Conservation (phyloP, 2,113 vertebrate genomes). For the Tragelaphus buxtoni region DNA sequence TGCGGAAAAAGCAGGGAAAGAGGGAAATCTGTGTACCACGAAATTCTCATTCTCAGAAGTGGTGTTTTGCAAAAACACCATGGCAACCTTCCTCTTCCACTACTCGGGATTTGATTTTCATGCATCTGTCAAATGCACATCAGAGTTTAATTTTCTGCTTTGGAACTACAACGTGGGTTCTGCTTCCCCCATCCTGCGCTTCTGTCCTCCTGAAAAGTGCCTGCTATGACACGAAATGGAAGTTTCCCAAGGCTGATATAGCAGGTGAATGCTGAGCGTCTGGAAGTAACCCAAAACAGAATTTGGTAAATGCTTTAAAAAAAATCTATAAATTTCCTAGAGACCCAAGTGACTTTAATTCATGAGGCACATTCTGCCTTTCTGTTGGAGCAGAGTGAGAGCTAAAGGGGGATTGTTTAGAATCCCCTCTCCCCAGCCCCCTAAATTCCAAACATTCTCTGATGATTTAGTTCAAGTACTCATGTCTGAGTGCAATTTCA, state of each 20-base stretch:
- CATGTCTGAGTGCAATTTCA: not conserved
- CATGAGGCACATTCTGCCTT: not conserved
- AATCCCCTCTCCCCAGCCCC: too few relatives aligned
- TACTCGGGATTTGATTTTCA: not conserved
- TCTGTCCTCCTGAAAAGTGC: not conserved
- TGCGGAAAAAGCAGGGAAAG: not conserved
- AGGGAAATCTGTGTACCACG: not conserved
- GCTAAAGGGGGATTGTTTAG: not conserved
- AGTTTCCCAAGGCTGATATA: not conserved
- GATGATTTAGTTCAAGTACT: not conserved
- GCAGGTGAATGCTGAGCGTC: not conserved
- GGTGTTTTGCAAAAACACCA: not conserved
- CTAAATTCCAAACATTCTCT: not conserved
- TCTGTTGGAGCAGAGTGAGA: not conserved
- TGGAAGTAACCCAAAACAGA: not conserved
- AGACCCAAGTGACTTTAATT: not conserved
- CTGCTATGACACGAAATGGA: not conserved
- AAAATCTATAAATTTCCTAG: not conserved
- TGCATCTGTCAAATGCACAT: not conserved
- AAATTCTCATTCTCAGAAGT: not conserved
- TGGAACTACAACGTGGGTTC: not conserved
- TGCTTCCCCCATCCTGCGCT: not conserved
- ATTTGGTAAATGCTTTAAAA: not conserved
- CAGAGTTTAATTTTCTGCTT: conserved; percentile 30
- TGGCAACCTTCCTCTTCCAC: not conserved